Evolutionary conservation across 2,888 invertebrate genomes (phyloP).

Genomic region (Aquatica leii): DNA sequence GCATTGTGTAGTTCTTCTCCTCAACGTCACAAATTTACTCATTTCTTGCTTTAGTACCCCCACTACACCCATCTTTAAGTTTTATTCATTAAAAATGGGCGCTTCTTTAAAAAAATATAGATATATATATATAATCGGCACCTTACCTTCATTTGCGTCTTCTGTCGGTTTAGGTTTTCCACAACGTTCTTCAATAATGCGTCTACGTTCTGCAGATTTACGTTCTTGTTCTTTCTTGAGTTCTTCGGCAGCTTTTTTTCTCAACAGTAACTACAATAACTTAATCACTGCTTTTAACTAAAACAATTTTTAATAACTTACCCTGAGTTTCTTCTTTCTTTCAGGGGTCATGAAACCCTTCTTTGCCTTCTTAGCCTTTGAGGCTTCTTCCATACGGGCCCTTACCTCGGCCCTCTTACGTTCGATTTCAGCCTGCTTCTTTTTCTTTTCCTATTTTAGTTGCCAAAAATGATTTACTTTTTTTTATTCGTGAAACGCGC

Average conservation of each 20-base stretch:
- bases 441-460: slow-evolving; percentile 86
- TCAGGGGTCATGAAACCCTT: slow-evolving; percentile 99
- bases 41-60: slow-evolving; percentile 22
- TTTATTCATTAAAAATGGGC: background rate
- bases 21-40: background rate
- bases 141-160: slow-evolving; percentile 91
- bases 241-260: slow-evolving; percentile 99
- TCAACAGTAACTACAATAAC: slow-evolving; percentile 86
- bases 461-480: slow-evolving; percentile 21
- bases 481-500: background rate
- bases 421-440: slow-evolving; percentile 97
- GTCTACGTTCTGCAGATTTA: slow-evolving; percentile 97
- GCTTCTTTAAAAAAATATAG: background rate
- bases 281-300: background rate
- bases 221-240: slow-evolving; percentile 99
- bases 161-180: slow-evolving; percentile 91
- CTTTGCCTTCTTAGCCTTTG: slow-evolving; percentile 98
- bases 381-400: slow-evolving; percentile 98
- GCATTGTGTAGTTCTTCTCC: background rate
- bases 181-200: slow-evolving; percentile 95
- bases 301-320: slow-evolving; percentile 64
- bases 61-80: slow-evolving; percentile 7
- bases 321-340: slow-evolving; percentile 99
- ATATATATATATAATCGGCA: slow-evolving; percentile 9
- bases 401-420: slow-evolving; percentile 99